Conservation (phyloP, 1,140 invertebrate genomes). For the Nasonia vitripennis region DNA sequence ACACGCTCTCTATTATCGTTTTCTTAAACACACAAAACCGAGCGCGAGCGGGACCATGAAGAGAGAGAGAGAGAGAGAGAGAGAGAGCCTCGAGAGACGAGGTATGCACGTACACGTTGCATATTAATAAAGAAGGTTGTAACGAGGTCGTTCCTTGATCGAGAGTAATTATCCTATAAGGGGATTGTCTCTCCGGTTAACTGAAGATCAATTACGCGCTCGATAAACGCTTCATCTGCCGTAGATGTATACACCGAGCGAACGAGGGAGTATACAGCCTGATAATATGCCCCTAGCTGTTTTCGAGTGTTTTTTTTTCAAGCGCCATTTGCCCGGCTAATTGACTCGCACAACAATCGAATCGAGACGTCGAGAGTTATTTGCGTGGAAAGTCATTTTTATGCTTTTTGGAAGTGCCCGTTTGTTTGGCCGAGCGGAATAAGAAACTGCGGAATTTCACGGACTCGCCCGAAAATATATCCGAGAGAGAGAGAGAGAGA, state of each 20-base stretch:
- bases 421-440: not conserved
- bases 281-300: too few relatives aligned
- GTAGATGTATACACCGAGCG: not conserved
- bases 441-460: conserved; percentile 5
- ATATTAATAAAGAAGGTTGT: conserved; percentile 42
- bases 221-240: conserved; percentile 27
- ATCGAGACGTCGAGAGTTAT: not conserved
- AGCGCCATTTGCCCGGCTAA: too few relatives aligned
- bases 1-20: not conserved
- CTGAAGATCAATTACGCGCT: conserved; percentile 38
- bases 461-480: not conserved
- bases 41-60: not conserved
- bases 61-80: too few relatives aligned
- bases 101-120: not conserved
- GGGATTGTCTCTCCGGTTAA: conserved; percentile 36
- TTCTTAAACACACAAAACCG: not conserved
- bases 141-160: conserved; percentile 47
- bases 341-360: too few relatives aligned
- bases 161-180: conserved; percentile 42
- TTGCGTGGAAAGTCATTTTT: not conserved
- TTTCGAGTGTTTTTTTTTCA: too few relatives aligned
- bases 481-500: too few relatives aligned
- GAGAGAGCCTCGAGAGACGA: not conserved
- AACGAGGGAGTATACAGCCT: too few relatives aligned
- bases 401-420: not conserved